Evolutionary conservation across 2,888 invertebrate genomes (phyloP), one percentile per base, ranked within the genome.

Genomic region (Eilema depressum): DNA sequence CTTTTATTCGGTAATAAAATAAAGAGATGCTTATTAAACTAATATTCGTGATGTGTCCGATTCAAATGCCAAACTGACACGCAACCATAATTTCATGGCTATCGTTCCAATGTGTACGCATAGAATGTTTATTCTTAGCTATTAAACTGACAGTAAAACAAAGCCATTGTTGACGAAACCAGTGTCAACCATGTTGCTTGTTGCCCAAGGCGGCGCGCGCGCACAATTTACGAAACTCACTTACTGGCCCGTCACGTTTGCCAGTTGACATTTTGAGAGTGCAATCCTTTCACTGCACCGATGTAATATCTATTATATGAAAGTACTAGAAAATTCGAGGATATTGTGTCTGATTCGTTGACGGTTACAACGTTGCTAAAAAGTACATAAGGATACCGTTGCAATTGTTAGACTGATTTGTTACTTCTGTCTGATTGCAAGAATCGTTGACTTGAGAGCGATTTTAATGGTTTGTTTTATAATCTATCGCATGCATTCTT

Each of bases 211-310:
- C 86, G 84, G 75, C 68, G 74, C 86, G 89, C 87, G 91, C 89
- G 89, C 86, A 83, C 82, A 85, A 81, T 92, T 94, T 94, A 89
- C 94, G 93, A 93, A 93, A 95, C 79, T 83, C 69, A 83, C 83
- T 83, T 80, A 83, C 82, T 83, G 75, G 82, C 79, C 79, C 85
- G 88, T 91, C 92, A 92, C 93, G 92, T 91, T 89, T 83, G 84
- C 77, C 81, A 78, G 80, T 83, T 91, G 93, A 92, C 91, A 92
- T 92, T 93, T 84, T 87, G 82, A 87, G 87, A 88, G 87, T 84
- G 86, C 84, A 87, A 86, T 91, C 92, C 93, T 93, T 93, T 93
- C 93, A 93, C 92, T 90, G 85, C 63, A 76, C 74, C 77, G 63
- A 77, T 74, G 72, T 73, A 78, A 80, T 76, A 77, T 81, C 72